Base-by-base conservation (phyloP, 2,888 invertebrate genomes). In the Orthosia gothica region DNA sequence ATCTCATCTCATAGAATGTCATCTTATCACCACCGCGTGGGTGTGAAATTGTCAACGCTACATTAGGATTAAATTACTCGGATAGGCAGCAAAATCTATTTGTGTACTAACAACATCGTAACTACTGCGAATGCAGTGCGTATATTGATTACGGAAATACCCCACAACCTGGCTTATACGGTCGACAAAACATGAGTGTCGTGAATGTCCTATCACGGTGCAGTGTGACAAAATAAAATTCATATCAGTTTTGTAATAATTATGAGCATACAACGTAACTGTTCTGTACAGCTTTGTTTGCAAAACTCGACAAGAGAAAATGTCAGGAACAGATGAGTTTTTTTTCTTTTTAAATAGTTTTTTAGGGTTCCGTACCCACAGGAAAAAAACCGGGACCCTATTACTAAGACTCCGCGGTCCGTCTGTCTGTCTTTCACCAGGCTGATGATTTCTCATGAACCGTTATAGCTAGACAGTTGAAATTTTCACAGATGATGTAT, bases 101-200 rank as follows among this genome's bases (percentile, higher is more conserved):
- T 59, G 23, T 52, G 68, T 66, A 83, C 50, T 65, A 66, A 50
- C 50, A 69, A 77, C 52, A 61, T 26, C 55, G 66, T 63, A 59
- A 55, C 50, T 23, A 61, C 55, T 62, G 40, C 40, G 18, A 63
- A 45, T 62, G 52, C 50, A 61, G 32, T 50, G 52, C 15, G 59
- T 73, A 79, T 70, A 79, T 70, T 49, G 63, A 61, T 83, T 73
- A 64, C 66, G 63, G 52, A 70, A 67, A 79, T 70, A 78, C 66
- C 58, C 32, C 52, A 45, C 23, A 20, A 32, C 70, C 23, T 49
- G 45, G 26, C 45, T 52, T 49, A 59, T n/a, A 59, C 26, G 59
- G 20, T n/a, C 54, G n/a, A 50, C 7, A 59, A 18, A 74, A 62
- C 26, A 71, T 26, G 12, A 58, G 12, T 61, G 47, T 20, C 45